Conservation (phyloP, 1,140 invertebrate species). For the Oppia nitens region DNA sequence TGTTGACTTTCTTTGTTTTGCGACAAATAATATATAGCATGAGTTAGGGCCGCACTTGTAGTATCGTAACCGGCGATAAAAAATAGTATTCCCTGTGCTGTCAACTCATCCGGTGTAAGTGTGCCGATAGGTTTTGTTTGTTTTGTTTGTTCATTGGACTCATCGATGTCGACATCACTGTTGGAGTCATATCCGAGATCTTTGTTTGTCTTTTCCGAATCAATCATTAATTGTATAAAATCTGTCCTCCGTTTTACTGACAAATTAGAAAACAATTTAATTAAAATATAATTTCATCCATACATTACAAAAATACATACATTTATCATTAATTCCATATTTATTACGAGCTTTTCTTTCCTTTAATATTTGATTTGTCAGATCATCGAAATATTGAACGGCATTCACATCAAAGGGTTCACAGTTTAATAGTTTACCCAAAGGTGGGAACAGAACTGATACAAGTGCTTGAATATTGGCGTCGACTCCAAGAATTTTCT, state of each 20-base stretch:
- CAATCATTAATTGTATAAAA: background rate
- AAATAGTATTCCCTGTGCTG: slow-evolving; percentile 45
- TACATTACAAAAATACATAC: background rate
- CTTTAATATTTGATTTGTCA: slow-evolving; percentile 13
- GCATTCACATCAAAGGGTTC: slow-evolving; percentile 3
- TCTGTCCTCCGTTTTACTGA: background rate
- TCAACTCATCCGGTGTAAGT: slow-evolving; percentile 3
- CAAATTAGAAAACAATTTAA: background rate
- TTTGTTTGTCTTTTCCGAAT: background rate
- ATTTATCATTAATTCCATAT: background rate
- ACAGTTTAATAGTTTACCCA: background rate
- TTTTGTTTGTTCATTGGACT: background rate
- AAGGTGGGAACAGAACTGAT: background rate
- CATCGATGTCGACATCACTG: background rate
- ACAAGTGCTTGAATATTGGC: slow-evolving; percentile 2
- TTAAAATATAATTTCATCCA: background rate
- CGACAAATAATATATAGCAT: slow-evolving; percentile 46
- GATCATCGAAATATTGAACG: slow-evolving; percentile 8
- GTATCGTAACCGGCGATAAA: slow-evolving; percentile 60
- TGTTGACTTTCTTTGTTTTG: slow-evolving; percentile 42
- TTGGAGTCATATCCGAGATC: background rate
- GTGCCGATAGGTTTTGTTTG: background rate
- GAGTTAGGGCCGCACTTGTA: slow-evolving; percentile 46
- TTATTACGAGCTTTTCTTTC: slow-evolving; percentile 3
- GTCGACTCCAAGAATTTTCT: slow-evolving; percentile 18